Percentiles rank a stretch among this genome's conserved stretches.
Conservation (phyloP, 2,113 vertebrate species). For the Ailuropoda melanoleuca region DNA sequence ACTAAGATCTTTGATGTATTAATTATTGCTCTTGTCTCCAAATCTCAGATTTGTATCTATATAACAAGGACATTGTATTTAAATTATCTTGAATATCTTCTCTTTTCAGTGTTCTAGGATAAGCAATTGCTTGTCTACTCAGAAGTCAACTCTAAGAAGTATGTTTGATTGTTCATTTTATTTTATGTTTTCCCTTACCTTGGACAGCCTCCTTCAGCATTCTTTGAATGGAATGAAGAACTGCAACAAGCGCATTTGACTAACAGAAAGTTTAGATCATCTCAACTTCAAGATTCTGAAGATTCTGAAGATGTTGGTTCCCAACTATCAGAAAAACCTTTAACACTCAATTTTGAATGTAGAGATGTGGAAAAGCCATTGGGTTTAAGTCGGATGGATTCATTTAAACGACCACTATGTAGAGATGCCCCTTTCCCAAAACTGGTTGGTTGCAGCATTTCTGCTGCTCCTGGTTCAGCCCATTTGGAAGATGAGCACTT, state of each 20-base stretch:
- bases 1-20: background rate
- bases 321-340: too few species aligned
- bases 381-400: background rate
- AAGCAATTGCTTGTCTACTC: background rate
- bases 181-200: background rate
- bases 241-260: rapidly evolving
- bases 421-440: rapidly evolving
- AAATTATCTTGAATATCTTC: background rate
- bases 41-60: background rate
- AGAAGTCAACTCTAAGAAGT: background rate
- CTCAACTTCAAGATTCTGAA: background rate
- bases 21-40: background rate
- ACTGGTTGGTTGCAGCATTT: rapidly evolving
- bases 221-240: background rate
- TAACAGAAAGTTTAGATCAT: rapidly evolving
- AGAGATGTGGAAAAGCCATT: rapidly evolving
- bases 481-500: background rate
- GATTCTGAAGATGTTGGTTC: background rate
- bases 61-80: background rate
- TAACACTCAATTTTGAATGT: rapidly evolving
- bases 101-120: background rate
- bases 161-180: background rate
- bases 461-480: rapidly evolving
- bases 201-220: background rate
- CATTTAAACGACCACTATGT: rapidly evolving